These are phyloP conservation scores for Pheosia tremula DNA, from an alignment of 2,888 invertebrate genomes.

Conservation along the genomic window DNA sequence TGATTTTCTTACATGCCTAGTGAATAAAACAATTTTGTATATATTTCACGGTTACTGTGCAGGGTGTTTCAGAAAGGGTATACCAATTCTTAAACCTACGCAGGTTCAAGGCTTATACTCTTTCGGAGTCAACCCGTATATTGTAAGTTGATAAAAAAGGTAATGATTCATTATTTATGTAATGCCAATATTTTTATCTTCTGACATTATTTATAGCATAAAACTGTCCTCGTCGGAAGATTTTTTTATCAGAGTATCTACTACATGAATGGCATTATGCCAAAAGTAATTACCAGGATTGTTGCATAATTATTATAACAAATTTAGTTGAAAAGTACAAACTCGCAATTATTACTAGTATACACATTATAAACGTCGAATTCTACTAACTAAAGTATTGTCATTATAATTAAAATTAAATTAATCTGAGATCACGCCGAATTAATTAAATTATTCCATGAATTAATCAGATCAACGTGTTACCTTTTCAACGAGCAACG, in stretches of 20 bases:
- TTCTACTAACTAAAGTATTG: too few species aligned
- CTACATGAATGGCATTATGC: slow-evolving; percentile 14
- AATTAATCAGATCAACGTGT: background rate
- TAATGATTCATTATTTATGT: too few species aligned
- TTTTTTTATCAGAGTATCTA: slow-evolving; percentile 2
- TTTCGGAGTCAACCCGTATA: too few species aligned
- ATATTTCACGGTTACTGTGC: background rate
- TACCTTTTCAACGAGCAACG: background rate
- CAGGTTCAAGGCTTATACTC: too few species aligned
- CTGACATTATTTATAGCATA: background rate
- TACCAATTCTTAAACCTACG: too few species aligned
- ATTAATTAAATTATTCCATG: background rate
- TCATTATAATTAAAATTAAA: too few species aligned
- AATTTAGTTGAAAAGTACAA: background rate
- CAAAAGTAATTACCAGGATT: slow-evolving; percentile 18
- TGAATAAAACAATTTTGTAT: background rate
- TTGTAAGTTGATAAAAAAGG: background rate
- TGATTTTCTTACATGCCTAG: too few species aligned
- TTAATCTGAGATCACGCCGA: too few species aligned
- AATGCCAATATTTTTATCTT: background rate
- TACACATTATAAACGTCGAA: too few species aligned
- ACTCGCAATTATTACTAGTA: background rate
- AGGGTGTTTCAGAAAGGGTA: too few species aligned
- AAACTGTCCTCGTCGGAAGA: background rate
- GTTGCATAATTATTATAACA: background rate